Conservation (phyloP, 2,888 invertebrate genomes). For the Cryptocephalus moraei region DNA sequence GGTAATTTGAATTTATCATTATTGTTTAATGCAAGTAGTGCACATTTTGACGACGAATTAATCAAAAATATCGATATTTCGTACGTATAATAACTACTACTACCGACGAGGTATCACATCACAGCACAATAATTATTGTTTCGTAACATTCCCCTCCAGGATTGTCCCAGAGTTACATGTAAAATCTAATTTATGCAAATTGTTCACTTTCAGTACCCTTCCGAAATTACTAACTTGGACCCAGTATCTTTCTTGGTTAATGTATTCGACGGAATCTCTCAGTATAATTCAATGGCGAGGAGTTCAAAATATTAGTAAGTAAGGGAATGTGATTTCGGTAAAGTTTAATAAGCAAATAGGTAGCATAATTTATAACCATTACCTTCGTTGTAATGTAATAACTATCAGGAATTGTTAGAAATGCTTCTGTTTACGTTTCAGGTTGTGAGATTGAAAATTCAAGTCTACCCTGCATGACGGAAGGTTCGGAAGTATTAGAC, state of each 20-base stretch:
- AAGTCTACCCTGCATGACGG: constrained; percentile 60
- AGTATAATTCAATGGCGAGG: constrained; percentile 74
- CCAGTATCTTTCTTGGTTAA: constrained; percentile 73
- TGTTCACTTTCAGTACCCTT: constrained; percentile 12
- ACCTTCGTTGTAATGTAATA: too few species aligned
- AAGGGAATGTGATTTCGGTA: not conserved
- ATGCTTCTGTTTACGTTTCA: constrained; percentile 27
- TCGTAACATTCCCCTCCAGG: too few species aligned
- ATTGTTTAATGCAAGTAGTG: too few species aligned
- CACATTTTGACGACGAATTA: too few species aligned
- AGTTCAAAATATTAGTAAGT: constrained; percentile 60
- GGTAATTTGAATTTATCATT: constrained; percentile 41
- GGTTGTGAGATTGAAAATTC: constrained; percentile 50
- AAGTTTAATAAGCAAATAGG: too few species aligned
- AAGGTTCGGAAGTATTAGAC: constrained; percentile 61
- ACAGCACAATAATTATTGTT: too few species aligned
- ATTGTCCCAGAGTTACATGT: too few species aligned
- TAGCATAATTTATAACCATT: too few species aligned
- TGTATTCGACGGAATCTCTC: constrained; percentile 79
- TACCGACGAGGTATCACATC: too few species aligned
- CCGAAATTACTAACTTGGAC: constrained; percentile 52
- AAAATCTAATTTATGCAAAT: not conserved
- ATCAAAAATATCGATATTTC: too few species aligned
- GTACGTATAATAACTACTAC: too few species aligned
- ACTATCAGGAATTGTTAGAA: too few species aligned